Evolutionary conservation across 2,797 vertebrate genomes (phyloP).

Genomic region (Squalus acanthias): DNA sequence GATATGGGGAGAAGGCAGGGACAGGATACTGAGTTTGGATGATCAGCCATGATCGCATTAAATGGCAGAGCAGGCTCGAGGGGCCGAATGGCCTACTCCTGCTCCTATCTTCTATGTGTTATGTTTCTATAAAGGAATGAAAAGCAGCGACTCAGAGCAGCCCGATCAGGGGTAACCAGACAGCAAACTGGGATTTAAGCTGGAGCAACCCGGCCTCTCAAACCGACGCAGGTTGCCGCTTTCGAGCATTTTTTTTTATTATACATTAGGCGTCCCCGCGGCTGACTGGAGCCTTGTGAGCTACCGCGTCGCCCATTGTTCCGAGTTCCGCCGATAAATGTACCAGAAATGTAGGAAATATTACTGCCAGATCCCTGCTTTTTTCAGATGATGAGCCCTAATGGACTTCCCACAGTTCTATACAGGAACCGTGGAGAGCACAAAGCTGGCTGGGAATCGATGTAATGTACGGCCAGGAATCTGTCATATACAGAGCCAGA

Average conservation of each 20-base stretch:
- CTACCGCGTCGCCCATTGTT: background rate
- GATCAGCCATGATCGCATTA: too few relatives aligned
- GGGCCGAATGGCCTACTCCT: too few relatives aligned
- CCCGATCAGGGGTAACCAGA: too few relatives aligned
- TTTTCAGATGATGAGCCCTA: background rate
- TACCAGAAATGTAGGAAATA: background rate
- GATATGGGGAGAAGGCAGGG: too few relatives aligned
- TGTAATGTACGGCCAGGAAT: background rate
- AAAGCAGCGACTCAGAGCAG: background rate
- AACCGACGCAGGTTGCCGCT: background rate
- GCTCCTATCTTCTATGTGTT: too few relatives aligned
- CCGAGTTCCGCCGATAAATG: background rate
- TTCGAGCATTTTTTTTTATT: background rate
- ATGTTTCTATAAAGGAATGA: background rate
- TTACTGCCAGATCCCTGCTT: background rate
- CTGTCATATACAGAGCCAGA: background rate
- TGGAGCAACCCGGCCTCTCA: background rate
- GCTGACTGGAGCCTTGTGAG: background rate
- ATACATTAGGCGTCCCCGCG: background rate
- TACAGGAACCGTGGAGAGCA: background rate
- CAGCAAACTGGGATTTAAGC: background rate
- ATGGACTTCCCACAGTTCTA: background rate
- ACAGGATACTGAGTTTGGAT: too few relatives aligned
- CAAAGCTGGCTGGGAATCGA: background rate
- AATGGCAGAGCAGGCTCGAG: too few relatives aligned